These are phyloP conservation scores for Calliopsis andreniformis DNA, from an alignment of 1,140 invertebrate genomes.

Conservation along the genomic window DNA sequence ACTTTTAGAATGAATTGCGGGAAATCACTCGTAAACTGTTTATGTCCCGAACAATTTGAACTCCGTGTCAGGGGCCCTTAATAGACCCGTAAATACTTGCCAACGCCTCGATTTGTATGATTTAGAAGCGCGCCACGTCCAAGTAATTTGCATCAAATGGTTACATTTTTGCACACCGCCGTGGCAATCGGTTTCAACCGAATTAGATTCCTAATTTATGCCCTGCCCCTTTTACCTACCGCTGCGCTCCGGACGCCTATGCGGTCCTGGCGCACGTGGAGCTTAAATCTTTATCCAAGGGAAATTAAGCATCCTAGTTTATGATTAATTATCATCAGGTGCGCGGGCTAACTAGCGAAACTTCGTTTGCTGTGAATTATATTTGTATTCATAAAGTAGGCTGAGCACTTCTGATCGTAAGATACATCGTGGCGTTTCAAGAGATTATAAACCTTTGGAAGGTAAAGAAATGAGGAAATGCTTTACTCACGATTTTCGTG, in stretches of 20 bases:
- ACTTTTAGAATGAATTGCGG: constrained; percentile 18
- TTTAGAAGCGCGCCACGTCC: background rate
- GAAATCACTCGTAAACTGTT: background rate
- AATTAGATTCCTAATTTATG: background rate
- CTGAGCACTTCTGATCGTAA: background rate
- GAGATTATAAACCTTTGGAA: too few relatives aligned
- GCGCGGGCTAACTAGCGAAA: background rate
- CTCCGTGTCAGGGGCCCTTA: constrained; percentile 1
- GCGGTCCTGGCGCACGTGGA: background rate
- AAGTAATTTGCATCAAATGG: constrained; percentile 1
- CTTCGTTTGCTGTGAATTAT: constrained; percentile 1
- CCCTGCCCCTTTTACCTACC: too few relatives aligned
- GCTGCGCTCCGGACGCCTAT: background rate
- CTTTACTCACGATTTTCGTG: too few relatives aligned
- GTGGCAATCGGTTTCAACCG: background rate
- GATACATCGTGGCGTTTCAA: too few relatives aligned
- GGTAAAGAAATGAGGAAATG: too few relatives aligned
- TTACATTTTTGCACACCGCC: background rate
- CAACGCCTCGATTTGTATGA: background rate
- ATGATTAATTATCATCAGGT: background rate
- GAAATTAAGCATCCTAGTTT: background rate
- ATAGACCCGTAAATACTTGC: constrained; percentile 14
- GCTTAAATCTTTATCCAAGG: background rate
- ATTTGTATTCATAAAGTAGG: background rate
- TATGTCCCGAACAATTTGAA: background rate